Evolutionary conservation across 2,113 vertebrate species (phyloP), one percentile per base, ranked within the genome.

Genomic region (Calypte anna): DNA sequence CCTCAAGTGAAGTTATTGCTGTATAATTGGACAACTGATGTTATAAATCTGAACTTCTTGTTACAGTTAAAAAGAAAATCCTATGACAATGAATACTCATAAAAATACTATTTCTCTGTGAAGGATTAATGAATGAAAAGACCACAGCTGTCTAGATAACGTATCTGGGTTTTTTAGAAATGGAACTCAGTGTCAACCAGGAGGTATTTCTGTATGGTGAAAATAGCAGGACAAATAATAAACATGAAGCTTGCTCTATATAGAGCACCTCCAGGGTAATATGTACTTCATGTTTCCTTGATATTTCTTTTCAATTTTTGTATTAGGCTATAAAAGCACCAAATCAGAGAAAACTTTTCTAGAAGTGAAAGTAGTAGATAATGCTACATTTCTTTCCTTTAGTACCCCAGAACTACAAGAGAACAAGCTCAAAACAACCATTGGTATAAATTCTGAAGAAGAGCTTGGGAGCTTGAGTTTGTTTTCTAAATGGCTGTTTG

Each of bases 141-240:
- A 51, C 2, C 7, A 27, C 9, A 40, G 3, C 77, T 30, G 24
- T 44, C 10, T 54, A 48, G 51, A 40, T 66, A 54, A 46, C 0
- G 0, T 43, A 15, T 6, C 10, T n/a, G 2, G 0, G 0, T 23
- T 58, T 73, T 88, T 80, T 30, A 62, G 27, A 77, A 94, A 28
- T 1, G 2, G 27, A 86, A 51, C 5, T 54, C 7, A 2, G 1
- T 61, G 30, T 66, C 18, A 73, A 2, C 5, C 10, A 28, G 14
- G 40, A 83, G 38, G 6, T 54, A 31, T 58, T 87, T 81, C 21
- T 77, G 31, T 30, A 8, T 12, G 54, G 14, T 69, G 8, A 76
- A 62, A 83, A 62, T 4, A 77, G 1, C 36, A 30, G 57, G 83
- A 69, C 7, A 82, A 90, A 53, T 5, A 53, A 30, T 38, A 46